These are phyloP conservation scores for Campaea margaritaria DNA, from an alignment of 2,888 invertebrate genomes.

Conservation along the genomic window DNA sequence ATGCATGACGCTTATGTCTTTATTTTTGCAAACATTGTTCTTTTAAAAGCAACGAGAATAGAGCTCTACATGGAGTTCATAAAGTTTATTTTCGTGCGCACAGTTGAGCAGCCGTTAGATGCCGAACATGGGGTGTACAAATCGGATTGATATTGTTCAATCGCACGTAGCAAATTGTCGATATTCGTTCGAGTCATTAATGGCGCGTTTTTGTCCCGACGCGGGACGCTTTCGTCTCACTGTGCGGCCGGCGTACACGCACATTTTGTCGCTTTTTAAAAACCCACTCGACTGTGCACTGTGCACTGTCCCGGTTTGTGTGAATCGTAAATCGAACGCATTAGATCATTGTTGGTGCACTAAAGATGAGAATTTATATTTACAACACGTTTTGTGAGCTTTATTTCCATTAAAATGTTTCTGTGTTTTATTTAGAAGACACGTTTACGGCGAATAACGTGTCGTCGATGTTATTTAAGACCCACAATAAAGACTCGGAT, in stretches of 20 bases:
- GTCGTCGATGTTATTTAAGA: constrained; percentile 43
- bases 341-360: constrained; percentile 48
- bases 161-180: constrained; percentile 83
- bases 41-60: constrained; percentile 32
- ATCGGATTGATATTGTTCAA: constrained; percentile 80
- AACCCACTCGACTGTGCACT: constrained; percentile 67
- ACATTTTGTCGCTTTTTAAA: constrained; percentile 57
- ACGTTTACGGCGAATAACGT: constrained; percentile 39
- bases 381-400: constrained; percentile 45
- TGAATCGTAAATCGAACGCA: constrained; percentile 53
- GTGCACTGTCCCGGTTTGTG: constrained; percentile 57
- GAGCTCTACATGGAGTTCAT: constrained; percentile 21
- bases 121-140: constrained; percentile 67
- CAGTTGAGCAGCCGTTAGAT: constrained; percentile 51
- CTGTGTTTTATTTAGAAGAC: constrained; percentile 47
- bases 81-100: constrained; percentile 39
- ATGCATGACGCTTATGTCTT: constrained; percentile 76
- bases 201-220: constrained; percentile 64
- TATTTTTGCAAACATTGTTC: constrained; percentile 65
- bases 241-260: constrained; percentile 58
- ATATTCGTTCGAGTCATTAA: constrained; percentile 76
- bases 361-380: constrained; percentile 46
- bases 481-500: constrained; percentile 38
- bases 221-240: constrained; percentile 48
- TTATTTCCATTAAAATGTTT: constrained; percentile 44